Conservation (phyloP, 2,113 vertebrate species). For the Microcebus tavaratra region DNA sequence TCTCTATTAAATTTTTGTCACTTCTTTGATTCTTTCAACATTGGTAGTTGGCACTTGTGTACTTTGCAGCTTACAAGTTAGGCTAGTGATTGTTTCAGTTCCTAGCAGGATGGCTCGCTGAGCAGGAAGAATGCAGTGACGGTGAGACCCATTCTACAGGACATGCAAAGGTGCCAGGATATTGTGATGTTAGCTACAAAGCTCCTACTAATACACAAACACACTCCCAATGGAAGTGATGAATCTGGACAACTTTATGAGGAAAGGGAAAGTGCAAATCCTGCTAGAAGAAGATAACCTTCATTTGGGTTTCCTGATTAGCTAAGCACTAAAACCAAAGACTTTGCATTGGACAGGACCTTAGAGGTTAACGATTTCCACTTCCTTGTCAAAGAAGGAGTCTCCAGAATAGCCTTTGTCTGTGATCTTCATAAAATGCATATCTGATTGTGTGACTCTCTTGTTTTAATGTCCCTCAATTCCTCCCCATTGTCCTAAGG, state of each 20-base stretch:
- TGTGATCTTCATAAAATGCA: constrained; percentile 18
- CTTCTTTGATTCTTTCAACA: not conserved
- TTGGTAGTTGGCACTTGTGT: not conserved
- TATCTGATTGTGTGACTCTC: not conserved
- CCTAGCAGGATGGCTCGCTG: not conserved
- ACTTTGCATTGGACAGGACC: not conserved
- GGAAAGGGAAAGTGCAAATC: not conserved
- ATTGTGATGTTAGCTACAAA: not conserved
- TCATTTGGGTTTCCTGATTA: not conserved
- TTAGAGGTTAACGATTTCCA: not conserved
- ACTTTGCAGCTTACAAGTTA: not conserved
- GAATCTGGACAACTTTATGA: not conserved
- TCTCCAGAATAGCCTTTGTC: not conserved
- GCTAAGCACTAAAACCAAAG: not conserved
- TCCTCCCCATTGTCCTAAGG: not conserved
- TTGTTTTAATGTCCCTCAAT: not conserved
- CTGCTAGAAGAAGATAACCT: not conserved
- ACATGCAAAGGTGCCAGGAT: not conserved
- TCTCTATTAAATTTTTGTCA: constrained; percentile 12
- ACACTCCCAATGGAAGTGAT: not conserved
- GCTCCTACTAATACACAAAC: too few species aligned
- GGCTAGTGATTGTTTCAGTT: not conserved
- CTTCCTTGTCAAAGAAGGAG: not conserved
- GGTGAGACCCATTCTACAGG: not conserved
- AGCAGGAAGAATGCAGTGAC: not conserved